Evolutionary conservation across 1,140 invertebrate genomes (phyloP).

Genomic region (Metopolophium dirhodum): DNA sequence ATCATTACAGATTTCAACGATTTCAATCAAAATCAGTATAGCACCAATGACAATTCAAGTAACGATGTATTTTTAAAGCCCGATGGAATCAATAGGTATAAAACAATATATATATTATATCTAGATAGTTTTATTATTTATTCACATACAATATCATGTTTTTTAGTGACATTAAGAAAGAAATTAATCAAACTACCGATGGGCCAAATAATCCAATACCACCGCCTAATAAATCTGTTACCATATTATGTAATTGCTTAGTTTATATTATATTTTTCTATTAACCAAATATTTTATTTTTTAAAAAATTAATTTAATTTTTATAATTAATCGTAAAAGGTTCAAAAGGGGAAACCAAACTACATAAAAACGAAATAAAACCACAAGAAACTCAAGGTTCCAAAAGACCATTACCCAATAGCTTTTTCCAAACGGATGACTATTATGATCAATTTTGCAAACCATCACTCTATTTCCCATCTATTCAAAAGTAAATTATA

Average conservation of each 20-base stretch:
- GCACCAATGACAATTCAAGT: background rate
- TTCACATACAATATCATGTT: background rate
- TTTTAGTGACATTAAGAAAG: slow-evolving; percentile 36
- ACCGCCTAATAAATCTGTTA: background rate
- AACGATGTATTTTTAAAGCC: slow-evolving; percentile 5
- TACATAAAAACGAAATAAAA: background rate
- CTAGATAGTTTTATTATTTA: background rate
- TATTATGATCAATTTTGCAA: slow-evolving; percentile 25
- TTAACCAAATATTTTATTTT: background rate
- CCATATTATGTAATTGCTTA: background rate
- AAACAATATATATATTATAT: too few species aligned
- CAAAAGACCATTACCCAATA: slow-evolving; percentile 23
- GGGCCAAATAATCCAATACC: background rate
- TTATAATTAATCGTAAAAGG: background rate
- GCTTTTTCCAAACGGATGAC: background rate
- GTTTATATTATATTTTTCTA: background rate
- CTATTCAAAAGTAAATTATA: slow-evolving; percentile 31
- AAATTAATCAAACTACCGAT: background rate
- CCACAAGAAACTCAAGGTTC: background rate
- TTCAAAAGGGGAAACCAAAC: background rate
- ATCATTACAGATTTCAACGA: slow-evolving; percentile 45
- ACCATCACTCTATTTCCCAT: background rate
- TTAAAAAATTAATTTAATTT: background rate
- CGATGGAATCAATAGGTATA: background rate
- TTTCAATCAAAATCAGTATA: slow-evolving; percentile 39